A percentile compares a stretch with the other conserved stretches of the same genome.
These are phyloP conservation scores for Calliphora vomitoria DNA, from an alignment of 2,888 invertebrate genomes.

Conservation along the genomic window DNA sequence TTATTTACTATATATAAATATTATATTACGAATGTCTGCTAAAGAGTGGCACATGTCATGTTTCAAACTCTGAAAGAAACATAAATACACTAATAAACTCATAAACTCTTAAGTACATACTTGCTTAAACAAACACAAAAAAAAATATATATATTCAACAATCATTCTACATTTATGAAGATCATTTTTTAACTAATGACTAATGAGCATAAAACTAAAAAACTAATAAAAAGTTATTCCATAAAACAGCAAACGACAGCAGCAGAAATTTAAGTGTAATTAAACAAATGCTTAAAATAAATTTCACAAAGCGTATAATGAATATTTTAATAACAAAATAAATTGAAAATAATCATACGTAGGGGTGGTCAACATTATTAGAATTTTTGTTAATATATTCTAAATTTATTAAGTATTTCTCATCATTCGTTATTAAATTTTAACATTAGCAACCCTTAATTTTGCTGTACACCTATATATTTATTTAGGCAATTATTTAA, in stretches of 20 bases:
- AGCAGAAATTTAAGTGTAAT: constrained; percentile 3
- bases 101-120: constrained; percentile 27
- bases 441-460: background rate
- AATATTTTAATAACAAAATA: background rate
- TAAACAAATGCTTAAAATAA: background rate
- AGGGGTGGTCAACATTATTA: background rate
- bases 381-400: background rate
- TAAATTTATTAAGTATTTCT: background rate
- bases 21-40: constrained; percentile 10
- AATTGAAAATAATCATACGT: constrained; percentile 14
- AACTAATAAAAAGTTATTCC: background rate
- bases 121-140: background rate
- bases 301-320: background rate
- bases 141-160: background rate
- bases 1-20: background rate
- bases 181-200: background rate
- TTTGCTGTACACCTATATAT: background rate
- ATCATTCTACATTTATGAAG: background rate
- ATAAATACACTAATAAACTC: constrained; percentile 46
- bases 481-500: constrained; percentile 24
- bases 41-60: constrained; percentile 42
- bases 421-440: too few species aligned
- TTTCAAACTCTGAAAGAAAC: constrained; percentile 12
- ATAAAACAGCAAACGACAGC: background rate
- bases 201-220: constrained; percentile 18